phyloP scores from a whole-genome alignment of 2,113 vertebrate genomes.

The Sebastes schlegelii region DNA sequence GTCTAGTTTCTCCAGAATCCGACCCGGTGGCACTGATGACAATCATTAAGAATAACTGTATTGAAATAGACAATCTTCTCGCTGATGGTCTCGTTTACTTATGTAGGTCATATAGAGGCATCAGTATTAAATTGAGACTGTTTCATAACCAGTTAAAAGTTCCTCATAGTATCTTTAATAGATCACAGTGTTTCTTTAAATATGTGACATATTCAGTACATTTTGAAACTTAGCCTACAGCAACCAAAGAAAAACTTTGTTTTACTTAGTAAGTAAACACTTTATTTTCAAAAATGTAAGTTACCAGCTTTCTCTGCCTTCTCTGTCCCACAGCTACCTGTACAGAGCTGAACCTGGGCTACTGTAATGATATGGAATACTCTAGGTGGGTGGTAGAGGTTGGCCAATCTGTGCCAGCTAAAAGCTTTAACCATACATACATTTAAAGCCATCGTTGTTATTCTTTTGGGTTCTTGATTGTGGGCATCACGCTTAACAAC shows the following conservation, averaged over 20 bases:
- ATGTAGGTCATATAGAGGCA: no score
- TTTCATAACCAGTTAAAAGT: no score
- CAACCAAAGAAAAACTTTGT: not conserved
- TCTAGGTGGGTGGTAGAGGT: conserved; percentile 66
- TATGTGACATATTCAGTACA: not conserved
- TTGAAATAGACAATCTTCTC: no score
- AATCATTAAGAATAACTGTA: no score
- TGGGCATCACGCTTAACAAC: not conserved
- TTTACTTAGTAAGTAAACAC: not conserved
- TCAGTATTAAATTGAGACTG: no score
- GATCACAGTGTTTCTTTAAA: not conserved
- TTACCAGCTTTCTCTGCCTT: not conserved
- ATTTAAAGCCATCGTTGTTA: not conserved
- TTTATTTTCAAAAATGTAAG: not conserved
- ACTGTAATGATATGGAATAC: conserved; percentile 90
- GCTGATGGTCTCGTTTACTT: no score
- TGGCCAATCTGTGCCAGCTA: not conserved
- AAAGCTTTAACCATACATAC: not conserved
- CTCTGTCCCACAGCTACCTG: conserved; percentile 84
- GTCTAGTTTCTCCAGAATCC: no score
- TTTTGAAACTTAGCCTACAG: not conserved
- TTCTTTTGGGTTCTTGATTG: not conserved
- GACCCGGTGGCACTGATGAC: no score
- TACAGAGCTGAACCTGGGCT: conserved; percentile 86
- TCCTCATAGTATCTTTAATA: no score